A percentile compares a stretch with the other conserved stretches of the same genome.
These are phyloP conservation scores for Cervus canadensis DNA, from an alignment of 2,113 vertebrate genomes.

Conservation along the genomic window DNA sequence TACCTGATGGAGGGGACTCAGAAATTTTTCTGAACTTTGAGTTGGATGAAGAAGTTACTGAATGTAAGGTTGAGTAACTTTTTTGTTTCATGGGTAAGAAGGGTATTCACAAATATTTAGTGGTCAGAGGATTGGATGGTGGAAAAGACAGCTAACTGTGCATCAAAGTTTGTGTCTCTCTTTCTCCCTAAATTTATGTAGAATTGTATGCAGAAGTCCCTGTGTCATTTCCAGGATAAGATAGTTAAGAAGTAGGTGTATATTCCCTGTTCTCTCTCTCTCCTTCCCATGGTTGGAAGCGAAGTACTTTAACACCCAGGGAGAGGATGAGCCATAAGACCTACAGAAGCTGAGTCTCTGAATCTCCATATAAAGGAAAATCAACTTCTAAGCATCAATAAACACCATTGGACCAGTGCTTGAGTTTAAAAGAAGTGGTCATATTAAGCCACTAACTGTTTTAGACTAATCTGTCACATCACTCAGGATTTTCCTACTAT, in stretches of 20 bases:
- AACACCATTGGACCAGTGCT: neutral
- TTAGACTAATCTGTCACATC: neutral
- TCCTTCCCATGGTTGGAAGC: neutral
- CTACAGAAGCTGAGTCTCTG: neutral
- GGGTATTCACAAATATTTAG: neutral
- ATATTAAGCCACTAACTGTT: neutral
- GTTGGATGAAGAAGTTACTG: neutral
- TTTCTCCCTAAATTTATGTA: neutral
- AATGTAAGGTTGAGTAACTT: neutral
- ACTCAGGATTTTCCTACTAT: neutral
- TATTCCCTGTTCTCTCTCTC: neutral
- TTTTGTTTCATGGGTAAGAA: neutral
- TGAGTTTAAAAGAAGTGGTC: neutral
- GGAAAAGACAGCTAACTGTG: neutral
- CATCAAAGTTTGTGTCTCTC: neutral
- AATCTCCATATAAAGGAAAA: neutral
- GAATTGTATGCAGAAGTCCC: neutral
- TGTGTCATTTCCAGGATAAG: neutral
- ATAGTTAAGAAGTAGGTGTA: neutral
- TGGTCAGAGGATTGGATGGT: neutral
- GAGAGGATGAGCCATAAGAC: neutral
- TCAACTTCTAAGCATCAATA: neutral
- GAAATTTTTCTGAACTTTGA: neutral
- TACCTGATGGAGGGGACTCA: neutral
- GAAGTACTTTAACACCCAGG: neutral